These are phyloP conservation scores for Microtus richardsoni DNA, from an alignment of 2,113 vertebrate genomes.

Conservation along the genomic window DNA sequence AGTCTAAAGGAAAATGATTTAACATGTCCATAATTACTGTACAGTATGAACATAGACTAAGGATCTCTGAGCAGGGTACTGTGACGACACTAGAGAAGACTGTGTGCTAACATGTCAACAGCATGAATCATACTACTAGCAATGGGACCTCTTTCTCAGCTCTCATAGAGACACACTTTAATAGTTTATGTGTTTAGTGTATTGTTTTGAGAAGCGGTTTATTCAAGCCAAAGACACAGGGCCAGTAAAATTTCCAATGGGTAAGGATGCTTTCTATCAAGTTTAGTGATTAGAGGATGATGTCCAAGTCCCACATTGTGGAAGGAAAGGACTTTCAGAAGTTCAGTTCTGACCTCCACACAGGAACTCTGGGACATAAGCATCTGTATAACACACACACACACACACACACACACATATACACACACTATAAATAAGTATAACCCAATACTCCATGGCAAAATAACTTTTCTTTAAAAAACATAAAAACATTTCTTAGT, in stretches of 20 bases:
- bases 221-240: background rate
- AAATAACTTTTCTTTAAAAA: slow-evolving; percentile 32
- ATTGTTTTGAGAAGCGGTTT: background rate
- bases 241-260: background rate
- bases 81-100: background rate
- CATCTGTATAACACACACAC: background rate
- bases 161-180: background rate
- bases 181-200: background rate
- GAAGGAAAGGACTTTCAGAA: background rate
- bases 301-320: background rate
- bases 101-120: background rate
- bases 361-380: background rate
- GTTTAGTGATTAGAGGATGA: background rate
- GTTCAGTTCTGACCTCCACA: background rate
- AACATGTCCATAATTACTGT: background rate
- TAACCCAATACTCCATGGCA: background rate
- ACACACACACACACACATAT: too few species aligned
- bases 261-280: background rate
- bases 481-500: background rate
- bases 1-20: background rate
- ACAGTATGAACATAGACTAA: background rate
- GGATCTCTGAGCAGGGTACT: background rate
- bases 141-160: background rate
- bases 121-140: background rate
- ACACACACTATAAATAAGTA: background rate